Percentiles rank a stretch among this genome's conserved stretches.
phyloP scores from a whole-genome alignment of 2,888 invertebrate genomes.

The Aphodius granarius region DNA sequence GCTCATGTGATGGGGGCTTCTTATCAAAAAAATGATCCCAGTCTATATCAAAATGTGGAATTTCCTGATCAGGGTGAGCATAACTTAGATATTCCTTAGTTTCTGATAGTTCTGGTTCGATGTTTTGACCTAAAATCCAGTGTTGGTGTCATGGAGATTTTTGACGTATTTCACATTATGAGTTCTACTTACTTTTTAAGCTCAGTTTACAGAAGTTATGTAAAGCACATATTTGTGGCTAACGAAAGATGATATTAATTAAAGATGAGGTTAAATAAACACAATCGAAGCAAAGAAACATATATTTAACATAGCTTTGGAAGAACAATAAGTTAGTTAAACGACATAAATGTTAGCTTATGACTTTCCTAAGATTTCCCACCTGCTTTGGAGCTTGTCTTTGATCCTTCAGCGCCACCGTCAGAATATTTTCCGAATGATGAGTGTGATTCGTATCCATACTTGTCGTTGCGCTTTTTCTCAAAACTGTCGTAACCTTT shows the following conservation, averaged over 20 bases:
- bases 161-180: too few species aligned
- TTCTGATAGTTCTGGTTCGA: background rate
- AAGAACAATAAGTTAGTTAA: background rate
- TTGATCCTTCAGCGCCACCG: slow-evolving; percentile 44
- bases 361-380: slow-evolving; percentile 14
- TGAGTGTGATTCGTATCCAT: slow-evolving; percentile 70
- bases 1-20: background rate
- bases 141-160: too few species aligned
- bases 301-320: background rate
- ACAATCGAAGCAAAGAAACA: background rate
- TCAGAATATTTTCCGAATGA: slow-evolving; percentile 63
- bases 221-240: too few species aligned
- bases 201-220: too few species aligned
- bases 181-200: too few species aligned
- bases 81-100: background rate
- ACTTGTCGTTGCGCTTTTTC: slow-evolving; percentile 73
- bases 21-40: slow-evolving; percentile 12
- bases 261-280: background rate
- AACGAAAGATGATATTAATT: background rate
- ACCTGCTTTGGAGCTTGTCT: slow-evolving; percentile 48
- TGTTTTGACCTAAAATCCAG: background rate
- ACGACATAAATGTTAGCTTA: background rate
- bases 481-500: slow-evolving; percentile 73
- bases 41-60: slow-evolving; percentile 22
- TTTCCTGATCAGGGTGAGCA: background rate